Evolutionary conservation across 2,888 invertebrate genomes (phyloP).

Genomic region (Leuctra nigra): DNA sequence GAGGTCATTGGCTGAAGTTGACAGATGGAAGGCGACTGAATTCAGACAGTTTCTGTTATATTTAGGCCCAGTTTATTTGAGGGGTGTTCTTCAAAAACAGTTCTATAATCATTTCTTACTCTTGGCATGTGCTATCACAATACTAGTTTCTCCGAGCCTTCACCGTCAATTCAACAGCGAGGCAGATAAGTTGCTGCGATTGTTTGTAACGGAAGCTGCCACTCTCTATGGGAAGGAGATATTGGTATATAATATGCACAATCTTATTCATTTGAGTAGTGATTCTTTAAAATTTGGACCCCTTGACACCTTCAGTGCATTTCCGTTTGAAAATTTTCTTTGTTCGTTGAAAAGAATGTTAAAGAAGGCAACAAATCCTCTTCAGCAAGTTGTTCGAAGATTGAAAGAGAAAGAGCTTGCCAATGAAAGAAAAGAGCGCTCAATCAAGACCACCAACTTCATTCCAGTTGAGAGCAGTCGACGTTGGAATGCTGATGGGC

Average conservation of each 20-base stretch:
- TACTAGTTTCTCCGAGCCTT: neutral
- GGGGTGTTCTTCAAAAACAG: too few species aligned
- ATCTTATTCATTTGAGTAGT: neutral
- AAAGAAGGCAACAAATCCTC: constrained; percentile 19
- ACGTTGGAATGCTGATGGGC: neutral
- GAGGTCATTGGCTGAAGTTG: too few species aligned
- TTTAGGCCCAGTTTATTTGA: constrained; percentile 31
- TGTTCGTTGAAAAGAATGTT: too few species aligned
- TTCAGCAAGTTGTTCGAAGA: constrained; percentile 17
- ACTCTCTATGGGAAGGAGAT: neutral
- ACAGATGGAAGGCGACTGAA: too few species aligned
- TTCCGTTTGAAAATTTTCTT: too few species aligned
- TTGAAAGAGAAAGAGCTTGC: neutral
- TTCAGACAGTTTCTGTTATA: constrained; percentile 33
- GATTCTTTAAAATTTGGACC: constrained; percentile 30
- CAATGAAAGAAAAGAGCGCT: neutral
- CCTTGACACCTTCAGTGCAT: constrained; percentile 29
- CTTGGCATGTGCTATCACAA: neutral
- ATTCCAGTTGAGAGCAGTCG: neutral
- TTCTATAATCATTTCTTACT: constrained; percentile 18
- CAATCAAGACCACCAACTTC: neutral
- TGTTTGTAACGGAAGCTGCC: neutral
- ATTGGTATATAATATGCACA: neutral
- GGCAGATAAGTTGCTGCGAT: neutral
- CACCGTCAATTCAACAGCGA: neutral